phyloP scores from a whole-genome alignment of 2,113 vertebrate species.

The Rhodinocichla rosea region DNA sequence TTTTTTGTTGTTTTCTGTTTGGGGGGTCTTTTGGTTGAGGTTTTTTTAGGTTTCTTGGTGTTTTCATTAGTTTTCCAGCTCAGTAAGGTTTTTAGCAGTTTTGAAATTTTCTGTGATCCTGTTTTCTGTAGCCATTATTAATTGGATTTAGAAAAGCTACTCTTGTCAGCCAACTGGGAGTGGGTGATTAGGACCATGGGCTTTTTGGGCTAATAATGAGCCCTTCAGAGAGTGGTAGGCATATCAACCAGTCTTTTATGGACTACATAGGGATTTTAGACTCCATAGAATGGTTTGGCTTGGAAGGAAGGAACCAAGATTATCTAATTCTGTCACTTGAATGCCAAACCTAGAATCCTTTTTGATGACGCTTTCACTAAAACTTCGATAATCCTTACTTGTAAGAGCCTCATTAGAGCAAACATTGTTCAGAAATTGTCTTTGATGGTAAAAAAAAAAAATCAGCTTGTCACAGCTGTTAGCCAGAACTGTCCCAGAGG shows the following conservation, averaged over 20 bases:
- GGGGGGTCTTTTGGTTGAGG: not conserved
- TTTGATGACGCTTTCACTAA: not conserved
- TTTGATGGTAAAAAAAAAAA: not conserved
- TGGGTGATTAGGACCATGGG: not conserved
- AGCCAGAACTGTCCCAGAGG: not conserved
- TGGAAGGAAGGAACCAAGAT: not conserved
- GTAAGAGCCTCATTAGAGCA: not conserved
- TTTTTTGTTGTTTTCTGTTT: not conserved
- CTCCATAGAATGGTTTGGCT: not conserved
- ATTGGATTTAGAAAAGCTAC: not conserved
- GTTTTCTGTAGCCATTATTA: not conserved
- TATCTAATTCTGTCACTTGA: not conserved
- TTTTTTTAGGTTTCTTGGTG: not conserved
- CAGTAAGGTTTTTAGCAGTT: not conserved
- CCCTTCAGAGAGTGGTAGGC: not conserved
- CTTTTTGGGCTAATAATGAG: not conserved
- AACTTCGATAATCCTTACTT: not conserved
- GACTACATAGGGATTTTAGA: fast-evolving
- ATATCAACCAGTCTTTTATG: not conserved
- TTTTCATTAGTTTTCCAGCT: not conserved
- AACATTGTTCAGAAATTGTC: not conserved
- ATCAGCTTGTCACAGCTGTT: not conserved
- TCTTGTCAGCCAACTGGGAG: fast-evolving
- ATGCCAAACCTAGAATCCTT: not conserved
- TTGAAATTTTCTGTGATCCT: not conserved